Percentiles rank a stretch among this genome's conserved stretches.
Evolutionary conservation across 2,888 invertebrate species (phyloP).

Genomic region (Netelia inedita): DNA sequence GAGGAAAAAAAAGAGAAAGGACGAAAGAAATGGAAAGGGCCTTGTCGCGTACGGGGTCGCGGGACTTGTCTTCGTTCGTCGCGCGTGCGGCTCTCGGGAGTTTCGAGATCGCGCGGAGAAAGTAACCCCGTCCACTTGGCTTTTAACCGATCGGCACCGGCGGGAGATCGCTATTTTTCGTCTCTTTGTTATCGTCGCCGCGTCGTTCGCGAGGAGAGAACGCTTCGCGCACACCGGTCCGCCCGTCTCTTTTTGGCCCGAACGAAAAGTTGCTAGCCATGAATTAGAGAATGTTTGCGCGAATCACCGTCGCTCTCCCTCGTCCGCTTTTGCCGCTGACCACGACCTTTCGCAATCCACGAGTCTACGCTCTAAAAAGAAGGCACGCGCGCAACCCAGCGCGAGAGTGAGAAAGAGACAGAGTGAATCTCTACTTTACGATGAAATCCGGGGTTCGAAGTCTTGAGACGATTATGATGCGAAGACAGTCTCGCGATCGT

Average conservation of each 20-base stretch:
- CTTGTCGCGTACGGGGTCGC: conserved; percentile 48
- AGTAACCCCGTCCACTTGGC: conserved; percentile 48
- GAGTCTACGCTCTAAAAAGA: conserved; percentile 36
- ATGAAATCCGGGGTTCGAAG: conserved; percentile 50
- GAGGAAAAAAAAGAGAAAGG: conserved; percentile 62
- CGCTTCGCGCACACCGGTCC: conserved; percentile 40
- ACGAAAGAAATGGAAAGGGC: conserved; percentile 59
- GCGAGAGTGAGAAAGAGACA: neutral
- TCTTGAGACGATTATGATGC: conserved; percentile 50
- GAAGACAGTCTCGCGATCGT: conserved; percentile 35
- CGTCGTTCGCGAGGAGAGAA: conserved; percentile 6
- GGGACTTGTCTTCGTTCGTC: conserved; percentile 31
- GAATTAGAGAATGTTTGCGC: conserved; percentile 74
- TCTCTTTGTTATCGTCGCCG: conserved; percentile 48
- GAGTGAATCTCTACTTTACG: neutral
- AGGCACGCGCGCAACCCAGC: conserved; percentile 22
- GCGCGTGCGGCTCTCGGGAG: conserved; percentile 13
- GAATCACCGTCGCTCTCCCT: conserved; percentile 58
- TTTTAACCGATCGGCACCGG: conserved; percentile 51
- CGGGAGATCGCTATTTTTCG: conserved; percentile 52
- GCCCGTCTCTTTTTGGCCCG: conserved; percentile 48
- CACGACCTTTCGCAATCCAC: conserved; percentile 73
- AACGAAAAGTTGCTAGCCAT: conserved; percentile 70
- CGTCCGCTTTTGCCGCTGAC: conserved; percentile 66
- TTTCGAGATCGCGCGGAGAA: conserved; percentile 67